Evolutionary conservation across 2,797 vertebrate species (phyloP), one percentile per base, ranked within the genome.

Genomic region (Cryptoprocta ferox): DNA sequence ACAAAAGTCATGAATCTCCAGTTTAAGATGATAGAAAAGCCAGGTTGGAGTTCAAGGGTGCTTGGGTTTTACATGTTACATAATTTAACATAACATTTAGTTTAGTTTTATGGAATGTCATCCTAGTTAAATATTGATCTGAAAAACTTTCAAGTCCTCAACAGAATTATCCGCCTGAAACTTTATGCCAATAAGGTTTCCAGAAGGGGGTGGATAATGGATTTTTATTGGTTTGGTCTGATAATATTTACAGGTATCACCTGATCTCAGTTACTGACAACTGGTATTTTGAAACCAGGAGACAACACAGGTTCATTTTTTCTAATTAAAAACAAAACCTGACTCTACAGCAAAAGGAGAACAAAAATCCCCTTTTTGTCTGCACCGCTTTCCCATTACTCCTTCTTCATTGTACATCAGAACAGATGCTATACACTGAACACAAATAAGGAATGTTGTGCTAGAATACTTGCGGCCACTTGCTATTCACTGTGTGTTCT

Each of bases 401-500:
- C 63, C 30, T 37, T 84, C 92, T 92, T 53, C 53, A 14, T 35
- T 68, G 82, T 50, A 4, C 12, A 1, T 56, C 68, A 14, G 5
- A 78, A 68, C 76, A 90, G 83, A 79, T 93, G 56, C 65, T 73
- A 35, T 5, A 45, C 19, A 24, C 19, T 35, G 39, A 14, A 78
- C n/a, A 19, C 42, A 48, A 56, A 14, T 15, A 96, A 89, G 79
- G 97, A 86, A 90, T 85, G 84, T 1, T 1, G 68, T 56, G 39
- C 70, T 98, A 91, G 98, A 98, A 98, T 97, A 97, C 97, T 98
- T 94, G 97, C 84, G 90, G 63, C 88, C 86, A 89, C 91, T 97
- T 97, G 96, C 97, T 98, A 95, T 83, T 97, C 86, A 94, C 65
- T 92, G 37, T 98, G 96, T 97, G 91, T 85, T 97, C 97, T 97